These are phyloP conservation scores for Macquaria ambigua DNA, from an alignment of 2,113 vertebrate genomes.

Conservation along the genomic window DNA sequence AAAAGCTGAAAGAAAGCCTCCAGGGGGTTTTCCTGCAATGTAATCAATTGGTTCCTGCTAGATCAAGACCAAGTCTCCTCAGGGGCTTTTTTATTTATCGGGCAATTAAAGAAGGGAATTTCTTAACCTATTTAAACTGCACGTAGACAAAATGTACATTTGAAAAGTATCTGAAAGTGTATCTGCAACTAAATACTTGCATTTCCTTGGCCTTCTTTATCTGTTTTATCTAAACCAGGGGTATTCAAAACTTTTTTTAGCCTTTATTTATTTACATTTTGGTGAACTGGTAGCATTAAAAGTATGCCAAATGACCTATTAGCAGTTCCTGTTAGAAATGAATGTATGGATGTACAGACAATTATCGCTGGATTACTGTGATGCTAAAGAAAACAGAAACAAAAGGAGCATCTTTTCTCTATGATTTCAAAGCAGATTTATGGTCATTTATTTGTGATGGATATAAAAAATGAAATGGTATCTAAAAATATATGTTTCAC, in stretches of 20 bases:
- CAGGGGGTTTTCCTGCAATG: neutral
- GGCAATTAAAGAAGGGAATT: constrained; percentile 48
- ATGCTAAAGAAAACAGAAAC: neutral
- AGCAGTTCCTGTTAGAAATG: neutral
- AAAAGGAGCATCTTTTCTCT: neutral
- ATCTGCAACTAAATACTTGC: neutral
- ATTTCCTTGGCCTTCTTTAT: neutral
- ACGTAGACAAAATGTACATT: constrained; percentile 6
- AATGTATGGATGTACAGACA: neutral
- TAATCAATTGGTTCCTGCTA: constrained; percentile 61
- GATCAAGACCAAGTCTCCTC: constrained; percentile 50
- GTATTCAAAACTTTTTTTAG: neutral
- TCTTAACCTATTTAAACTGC: constrained; percentile 26
- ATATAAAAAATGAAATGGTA: neutral
- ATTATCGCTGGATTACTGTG: neutral
- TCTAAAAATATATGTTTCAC: neutral
- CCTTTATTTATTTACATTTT: neutral
- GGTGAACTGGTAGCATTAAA: neutral
- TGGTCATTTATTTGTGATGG: neutral
- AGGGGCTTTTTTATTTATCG: constrained; percentile 55
- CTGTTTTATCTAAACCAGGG: neutral
- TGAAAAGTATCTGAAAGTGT: neutral
- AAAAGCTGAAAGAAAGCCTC: constrained; percentile 46
- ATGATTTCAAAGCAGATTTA: neutral
- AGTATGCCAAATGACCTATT: neutral